These are phyloP conservation scores for Centruroides vittatus DNA, from an alignment of 1,140 invertebrate species.

Conservation along the genomic window DNA sequence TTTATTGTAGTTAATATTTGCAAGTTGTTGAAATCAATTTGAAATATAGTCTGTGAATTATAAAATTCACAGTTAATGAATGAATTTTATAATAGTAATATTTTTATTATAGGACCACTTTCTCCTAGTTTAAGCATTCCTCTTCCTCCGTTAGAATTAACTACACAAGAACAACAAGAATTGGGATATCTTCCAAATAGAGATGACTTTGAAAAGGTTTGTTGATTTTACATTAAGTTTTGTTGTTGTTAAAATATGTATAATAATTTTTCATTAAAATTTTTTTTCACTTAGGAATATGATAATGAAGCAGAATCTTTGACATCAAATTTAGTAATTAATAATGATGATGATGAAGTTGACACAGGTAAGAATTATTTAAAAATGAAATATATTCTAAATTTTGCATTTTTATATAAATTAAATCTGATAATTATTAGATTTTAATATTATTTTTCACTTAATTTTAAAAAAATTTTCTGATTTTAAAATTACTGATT, in stretches of 20 bases:
- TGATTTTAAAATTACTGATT: too few relatives aligned
- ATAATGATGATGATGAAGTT: slow-evolving; percentile 70
- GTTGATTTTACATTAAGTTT: slow-evolving; percentile 19
- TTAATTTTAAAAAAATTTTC: too few relatives aligned
- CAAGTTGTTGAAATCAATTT: too few relatives aligned
- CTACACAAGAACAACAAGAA: slow-evolving; percentile 57
- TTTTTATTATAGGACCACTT: slow-evolving; percentile 42
- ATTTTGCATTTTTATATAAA: too few relatives aligned
- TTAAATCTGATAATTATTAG: too few relatives aligned
- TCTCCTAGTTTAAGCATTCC: slow-evolving; percentile 51
- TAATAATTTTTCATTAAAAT: not conserved
- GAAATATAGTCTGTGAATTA: too few relatives aligned
- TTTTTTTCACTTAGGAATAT: slow-evolving; percentile 48
- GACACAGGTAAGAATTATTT: slow-evolving; percentile 45
- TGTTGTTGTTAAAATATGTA: too few relatives aligned
- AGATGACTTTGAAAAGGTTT: slow-evolving; percentile 84
- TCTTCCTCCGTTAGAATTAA: slow-evolving; percentile 62
- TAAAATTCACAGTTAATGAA: too few relatives aligned
- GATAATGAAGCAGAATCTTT: slow-evolving; percentile 80
- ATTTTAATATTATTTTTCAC: too few relatives aligned
- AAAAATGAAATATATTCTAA: too few relatives aligned
- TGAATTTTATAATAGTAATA: too few relatives aligned
- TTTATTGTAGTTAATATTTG: too few relatives aligned
- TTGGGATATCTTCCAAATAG: slow-evolving; percentile 85
- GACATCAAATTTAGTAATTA: slow-evolving; percentile 61